Base-by-base conservation (phyloP, 2,888 invertebrate species). In the Sinhomidia bicolor region DNA sequence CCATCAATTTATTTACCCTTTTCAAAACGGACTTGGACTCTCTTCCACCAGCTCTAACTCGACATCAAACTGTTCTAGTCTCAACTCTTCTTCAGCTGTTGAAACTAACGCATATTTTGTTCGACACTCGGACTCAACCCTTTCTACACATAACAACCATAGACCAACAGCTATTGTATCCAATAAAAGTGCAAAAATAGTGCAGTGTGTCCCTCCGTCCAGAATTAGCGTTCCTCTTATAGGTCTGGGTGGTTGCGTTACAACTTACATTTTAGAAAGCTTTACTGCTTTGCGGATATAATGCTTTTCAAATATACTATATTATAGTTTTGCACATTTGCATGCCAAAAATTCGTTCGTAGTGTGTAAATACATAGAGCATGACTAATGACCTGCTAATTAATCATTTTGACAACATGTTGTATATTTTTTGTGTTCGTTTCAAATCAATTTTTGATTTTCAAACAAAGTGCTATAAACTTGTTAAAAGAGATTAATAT, bases 201-300 rank as follows among this genome's bases (percentile, higher is more conserved):
- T 92, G 84, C 92, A 91, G 89, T 90, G 90, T 68, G 92, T 92
- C 65, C 90, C 90, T 84, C 91, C 91, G 60, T 91, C 91, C 76
- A 89, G 91, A 90, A 85, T 88, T 89, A 88, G 83, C 81, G 51
- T 91, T 91, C 88, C 90, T 82, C 89, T 85, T 68, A 65, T 90
- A 90, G 90, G 90, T 90, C 90, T 82, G 90, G 65, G 36, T 80
- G 74, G 68, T 32, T 47, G 62, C 29, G 68, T 47, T 60, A 26
- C 47, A 65, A 62, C n/a, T 81, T 68, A 51, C n/a, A 20, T 51
- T 57, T 54, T 78, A 57, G 32, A 32, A 12, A 36, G 78, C 78
- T 78, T 78, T 9, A 32, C 14, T 0, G 78, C 78, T 57, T 78
- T 7, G 78, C 78, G 12, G 32, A 71, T 36, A 60, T 54, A 47